These are phyloP conservation scores for Camponotus fellah DNA, from an alignment of 2,888 invertebrate species.

Conservation along the genomic window DNA sequence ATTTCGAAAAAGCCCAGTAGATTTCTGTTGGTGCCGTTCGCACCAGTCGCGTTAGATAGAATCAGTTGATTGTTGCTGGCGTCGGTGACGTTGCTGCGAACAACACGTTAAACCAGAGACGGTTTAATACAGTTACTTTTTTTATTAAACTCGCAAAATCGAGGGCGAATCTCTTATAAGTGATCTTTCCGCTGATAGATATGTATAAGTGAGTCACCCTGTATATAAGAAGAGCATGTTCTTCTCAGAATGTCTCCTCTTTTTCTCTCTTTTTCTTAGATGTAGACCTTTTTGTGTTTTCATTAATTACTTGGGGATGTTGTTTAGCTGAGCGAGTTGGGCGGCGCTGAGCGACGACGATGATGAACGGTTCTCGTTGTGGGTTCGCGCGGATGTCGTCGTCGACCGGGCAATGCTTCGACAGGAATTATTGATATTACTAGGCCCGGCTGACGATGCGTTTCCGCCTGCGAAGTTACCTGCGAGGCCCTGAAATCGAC, in stretches of 20 bases:
- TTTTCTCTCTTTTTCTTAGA: constrained; percentile 68
- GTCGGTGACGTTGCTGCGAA: constrained; percentile 79
- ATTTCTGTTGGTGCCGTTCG: constrained; percentile 76
- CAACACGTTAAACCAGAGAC: constrained; percentile 30
- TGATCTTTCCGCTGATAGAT: constrained; percentile 71
- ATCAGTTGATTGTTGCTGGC: constrained; percentile 78
- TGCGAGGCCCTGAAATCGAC: constrained; percentile 89
- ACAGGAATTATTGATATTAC: constrained; percentile 71
- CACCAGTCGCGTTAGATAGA: constrained; percentile 71
- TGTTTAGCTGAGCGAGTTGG: constrained; percentile 74
- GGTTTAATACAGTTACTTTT: constrained; percentile 10
- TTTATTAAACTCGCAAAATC: constrained; percentile 39
- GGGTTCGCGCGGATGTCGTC: constrained; percentile 63
- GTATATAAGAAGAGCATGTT: constrained; percentile 83
- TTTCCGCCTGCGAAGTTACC: constrained; percentile 86
- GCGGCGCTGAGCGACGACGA: constrained; percentile 68
- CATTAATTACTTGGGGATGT: constrained; percentile 82
- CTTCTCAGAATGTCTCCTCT: constrained; percentile 78
- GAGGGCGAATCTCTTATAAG: constrained; percentile 76
- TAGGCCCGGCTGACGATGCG: constrained; percentile 85
- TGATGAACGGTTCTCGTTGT: constrained; percentile 70
- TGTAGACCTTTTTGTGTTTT: constrained; percentile 75
- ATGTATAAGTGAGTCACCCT: constrained; percentile 82
- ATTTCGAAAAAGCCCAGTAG: constrained; percentile 89
- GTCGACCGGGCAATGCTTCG: constrained; percentile 69